Evolutionary conservation across 2,888 invertebrate genomes (phyloP).

Genomic region (Drosophila recens): DNA sequence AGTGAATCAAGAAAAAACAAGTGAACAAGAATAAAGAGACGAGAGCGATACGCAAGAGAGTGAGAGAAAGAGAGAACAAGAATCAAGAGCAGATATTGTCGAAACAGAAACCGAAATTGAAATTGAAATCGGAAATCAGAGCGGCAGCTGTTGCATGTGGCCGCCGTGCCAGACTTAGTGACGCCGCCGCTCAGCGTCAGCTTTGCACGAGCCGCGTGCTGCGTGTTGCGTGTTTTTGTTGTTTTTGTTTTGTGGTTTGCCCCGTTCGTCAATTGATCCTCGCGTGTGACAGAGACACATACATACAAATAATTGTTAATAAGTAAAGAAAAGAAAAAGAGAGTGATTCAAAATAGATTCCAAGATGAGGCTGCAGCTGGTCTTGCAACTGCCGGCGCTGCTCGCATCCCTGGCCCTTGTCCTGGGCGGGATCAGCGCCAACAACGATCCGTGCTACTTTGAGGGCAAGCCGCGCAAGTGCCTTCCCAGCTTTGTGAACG

Average conservation of each 20-base stretch:
- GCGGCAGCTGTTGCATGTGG: constrained; percentile 81
- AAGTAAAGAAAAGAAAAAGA: background rate
- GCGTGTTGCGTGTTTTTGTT: constrained; percentile 50
- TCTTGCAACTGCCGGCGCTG: constrained; percentile 32
- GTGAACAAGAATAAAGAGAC: constrained; percentile 10
- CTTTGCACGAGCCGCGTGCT: constrained; percentile 24
- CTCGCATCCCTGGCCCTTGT: constrained; percentile 24
- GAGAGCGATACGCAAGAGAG: constrained; percentile 9
- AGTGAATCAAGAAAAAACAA: constrained; percentile 1
- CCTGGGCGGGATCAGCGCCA: constrained; percentile 82
- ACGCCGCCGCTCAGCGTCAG: constrained; percentile 64
- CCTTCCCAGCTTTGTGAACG: constrained; percentile 99
- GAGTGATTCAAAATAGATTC: background rate
- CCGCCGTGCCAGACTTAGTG: constrained; percentile 67
- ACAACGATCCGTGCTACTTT: constrained; percentile 95
- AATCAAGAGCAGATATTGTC: constrained; percentile 5
- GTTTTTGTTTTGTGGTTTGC: constrained; percentile 55
- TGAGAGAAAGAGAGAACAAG: constrained; percentile 28
- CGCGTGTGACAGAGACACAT: constrained; percentile 50
- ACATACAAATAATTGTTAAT: background rate
- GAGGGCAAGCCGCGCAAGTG: constrained; percentile 95
- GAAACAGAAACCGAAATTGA: constrained; percentile 31
- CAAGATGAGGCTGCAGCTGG: constrained; percentile 38
- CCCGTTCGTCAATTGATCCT: constrained; percentile 49
- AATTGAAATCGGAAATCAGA: constrained; percentile 37